These are phyloP conservation scores for Daubentonia madagascariensis DNA, from an alignment of 2,113 vertebrate genomes.

Conservation along the genomic window DNA sequence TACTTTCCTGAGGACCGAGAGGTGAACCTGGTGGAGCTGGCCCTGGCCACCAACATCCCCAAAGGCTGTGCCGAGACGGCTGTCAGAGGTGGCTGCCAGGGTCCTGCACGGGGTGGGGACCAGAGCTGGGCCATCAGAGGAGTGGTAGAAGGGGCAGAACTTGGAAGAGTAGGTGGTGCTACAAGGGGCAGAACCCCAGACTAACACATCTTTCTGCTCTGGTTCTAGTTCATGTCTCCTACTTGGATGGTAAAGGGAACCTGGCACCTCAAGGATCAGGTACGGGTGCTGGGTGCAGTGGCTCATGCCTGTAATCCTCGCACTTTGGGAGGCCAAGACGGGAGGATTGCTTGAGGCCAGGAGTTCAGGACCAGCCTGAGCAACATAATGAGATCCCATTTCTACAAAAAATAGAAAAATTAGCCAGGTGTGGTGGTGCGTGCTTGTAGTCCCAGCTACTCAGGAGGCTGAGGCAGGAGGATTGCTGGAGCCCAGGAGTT, in stretches of 20 bases:
- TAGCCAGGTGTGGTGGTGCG: too few relatives aligned
- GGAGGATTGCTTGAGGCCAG: too few relatives aligned
- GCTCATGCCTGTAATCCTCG: too few relatives aligned
- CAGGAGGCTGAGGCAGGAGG: too few relatives aligned
- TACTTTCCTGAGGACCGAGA: conserved; percentile 93
- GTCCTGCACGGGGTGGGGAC: not conserved
- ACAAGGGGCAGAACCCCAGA: fast-evolving
- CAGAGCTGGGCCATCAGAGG: not conserved
- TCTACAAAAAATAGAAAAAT: too few relatives aligned
- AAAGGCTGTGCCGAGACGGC: conserved; percentile 93
- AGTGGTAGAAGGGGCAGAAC: not conserved
- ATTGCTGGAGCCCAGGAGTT: too few relatives aligned
- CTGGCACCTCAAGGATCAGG: conserved; percentile 90
- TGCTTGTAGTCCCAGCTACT: too few relatives aligned
- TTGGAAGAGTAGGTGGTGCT: too few relatives aligned
- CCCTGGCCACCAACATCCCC: conserved; percentile 92
- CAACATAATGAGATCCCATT: too few relatives aligned
- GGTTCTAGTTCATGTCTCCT: conserved; percentile 90
- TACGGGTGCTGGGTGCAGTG: not conserved
- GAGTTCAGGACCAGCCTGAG: too few relatives aligned
- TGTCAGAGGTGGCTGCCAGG: conserved; percentile 83
- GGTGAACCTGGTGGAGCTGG: conserved; percentile 93
- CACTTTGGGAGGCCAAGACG: too few relatives aligned
- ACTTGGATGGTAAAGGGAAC: conserved; percentile 94
- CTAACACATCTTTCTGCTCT: not conserved